Evolutionary conservation across 2,888 invertebrate genomes (phyloP), one percentile per base, ranked within the genome.

Genomic region (Pseudococcus longispinus): DNA sequence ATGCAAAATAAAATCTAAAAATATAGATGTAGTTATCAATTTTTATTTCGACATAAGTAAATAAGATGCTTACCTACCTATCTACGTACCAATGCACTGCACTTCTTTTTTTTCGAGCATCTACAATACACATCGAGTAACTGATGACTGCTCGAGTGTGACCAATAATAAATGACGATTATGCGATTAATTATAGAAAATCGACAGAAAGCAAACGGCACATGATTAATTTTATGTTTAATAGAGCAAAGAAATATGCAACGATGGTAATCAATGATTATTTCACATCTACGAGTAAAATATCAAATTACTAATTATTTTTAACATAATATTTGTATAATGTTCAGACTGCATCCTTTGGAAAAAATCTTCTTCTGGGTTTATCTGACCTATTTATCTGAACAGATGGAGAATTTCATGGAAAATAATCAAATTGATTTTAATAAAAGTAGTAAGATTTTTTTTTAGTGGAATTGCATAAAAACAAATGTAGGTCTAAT

Each of bases 161-260:
- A 74, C 74, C 60, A 60, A 60, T 23, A 60, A 60, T 60, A 60
- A 60, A 23, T 32, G 32, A 29, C 32, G 32, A 74, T 74, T 74
- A 74, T 74, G 74, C 32, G 74, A 74, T 74, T 32, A 74, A 74
- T 74, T 74, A 60, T 60, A 2, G 18, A 32, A 74, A 32, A 32
- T 32, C 8, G 15, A 74, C 15, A 32, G 74, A 32, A 70, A 32
- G 74, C n/a, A 74, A 60, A 60, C 2, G 60, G 74, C 32, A 32
- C 74, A 74, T 74, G 32, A 74, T 32, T 74, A 32, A 32, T 74
- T 32, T 74, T 32, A 74, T 32, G 32, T 74, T 74, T 74, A 74
- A 32, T 74, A 74, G 74, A 74, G 74, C 74, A 29, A 74, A 32
- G 29, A 74, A 74, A 74, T 74, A 74, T 74, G 29, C 32, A 74